Percentiles rank a stretch among this genome's conserved stretches.
These are phyloP conservation scores for Onychomys leucogaster DNA, from an alignment of 2,797 vertebrate genomes.

Conservation along the genomic window DNA sequence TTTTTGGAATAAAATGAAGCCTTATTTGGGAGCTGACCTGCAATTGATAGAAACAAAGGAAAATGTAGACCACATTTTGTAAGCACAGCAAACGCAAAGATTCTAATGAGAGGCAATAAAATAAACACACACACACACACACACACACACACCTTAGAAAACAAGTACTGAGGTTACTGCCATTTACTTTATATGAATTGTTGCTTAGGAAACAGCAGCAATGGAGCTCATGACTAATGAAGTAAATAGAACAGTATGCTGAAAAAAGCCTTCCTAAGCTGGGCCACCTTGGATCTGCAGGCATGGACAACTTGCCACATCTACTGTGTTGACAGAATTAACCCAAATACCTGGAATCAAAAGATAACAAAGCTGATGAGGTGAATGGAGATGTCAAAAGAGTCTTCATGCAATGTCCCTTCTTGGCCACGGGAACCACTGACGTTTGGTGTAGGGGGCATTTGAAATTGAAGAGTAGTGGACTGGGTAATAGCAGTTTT, in stretches of 20 bases:
- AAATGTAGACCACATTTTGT: conserved; percentile 20
- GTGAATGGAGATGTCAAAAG: background rate
- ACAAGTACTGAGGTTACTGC: background rate
- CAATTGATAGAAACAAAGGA: background rate
- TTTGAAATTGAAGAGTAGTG: conserved; percentile 9
- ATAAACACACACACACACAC: too few species aligned
- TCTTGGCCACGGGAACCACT: conserved; percentile 1
- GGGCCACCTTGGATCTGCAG: background rate
- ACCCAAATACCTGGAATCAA: background rate
- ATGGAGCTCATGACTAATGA: background rate
- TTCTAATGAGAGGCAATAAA: background rate
- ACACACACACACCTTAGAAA: too few species aligned
- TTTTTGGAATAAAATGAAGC: conserved; percentile 47
- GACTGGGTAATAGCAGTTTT: background rate
- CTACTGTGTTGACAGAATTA: background rate
- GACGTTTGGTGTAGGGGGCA: background rate
- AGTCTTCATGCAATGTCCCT: background rate
- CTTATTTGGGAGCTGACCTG: background rate
- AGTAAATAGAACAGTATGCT: background rate
- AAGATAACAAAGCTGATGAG: background rate
- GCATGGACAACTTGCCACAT: background rate
- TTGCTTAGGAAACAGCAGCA: conserved; percentile 31
- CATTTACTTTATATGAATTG: background rate
- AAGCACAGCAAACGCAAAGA: background rate
- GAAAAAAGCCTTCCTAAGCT: background rate